Evolutionary conservation across 1,140 invertebrate species (phyloP).

Genomic region (Radopholus similis): DNA sequence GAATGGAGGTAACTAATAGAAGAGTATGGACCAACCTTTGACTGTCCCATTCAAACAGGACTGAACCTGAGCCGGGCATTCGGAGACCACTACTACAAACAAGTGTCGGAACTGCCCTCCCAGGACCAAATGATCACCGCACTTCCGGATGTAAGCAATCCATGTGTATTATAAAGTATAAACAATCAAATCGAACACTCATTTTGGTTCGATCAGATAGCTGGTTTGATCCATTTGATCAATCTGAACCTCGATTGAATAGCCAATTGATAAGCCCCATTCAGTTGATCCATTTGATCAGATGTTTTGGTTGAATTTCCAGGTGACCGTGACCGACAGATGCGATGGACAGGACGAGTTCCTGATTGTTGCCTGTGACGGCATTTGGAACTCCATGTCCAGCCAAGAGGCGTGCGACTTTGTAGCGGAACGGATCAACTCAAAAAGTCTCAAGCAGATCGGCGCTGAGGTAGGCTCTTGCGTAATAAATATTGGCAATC

Average conservation of each 20-base stretch:
- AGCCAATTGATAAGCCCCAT: no score
- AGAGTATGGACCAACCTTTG: neutral
- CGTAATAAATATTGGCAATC: neutral
- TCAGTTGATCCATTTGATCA: no score
- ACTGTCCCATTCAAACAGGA: neutral
- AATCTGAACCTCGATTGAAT: no score
- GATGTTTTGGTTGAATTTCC: no score
- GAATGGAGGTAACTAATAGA: conserved; percentile 25
- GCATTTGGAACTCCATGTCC: conserved; percentile 34
- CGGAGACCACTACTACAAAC: conserved; percentile 32
- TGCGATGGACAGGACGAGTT: conserved; percentile 9
- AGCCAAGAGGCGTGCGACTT: conserved; percentile 26
- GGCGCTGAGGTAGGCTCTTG: conserved; percentile 20
- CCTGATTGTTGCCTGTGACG: conserved; percentile 32
- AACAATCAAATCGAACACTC: no score
- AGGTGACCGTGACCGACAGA: neutral
- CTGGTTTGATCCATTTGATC: no score
- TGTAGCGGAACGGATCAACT: neutral
- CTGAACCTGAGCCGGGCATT: conserved; percentile 26
- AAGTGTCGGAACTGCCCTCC: conserved; percentile 8
- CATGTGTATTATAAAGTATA: no score
- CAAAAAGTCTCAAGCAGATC: conserved; percentile 18
- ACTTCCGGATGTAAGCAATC: no score
- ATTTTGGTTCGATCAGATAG: no score
- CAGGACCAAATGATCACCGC: conserved; percentile 22